Conservation (phyloP, 2,888 invertebrate species). For the Eueremaeus valkanovi region DNA sequence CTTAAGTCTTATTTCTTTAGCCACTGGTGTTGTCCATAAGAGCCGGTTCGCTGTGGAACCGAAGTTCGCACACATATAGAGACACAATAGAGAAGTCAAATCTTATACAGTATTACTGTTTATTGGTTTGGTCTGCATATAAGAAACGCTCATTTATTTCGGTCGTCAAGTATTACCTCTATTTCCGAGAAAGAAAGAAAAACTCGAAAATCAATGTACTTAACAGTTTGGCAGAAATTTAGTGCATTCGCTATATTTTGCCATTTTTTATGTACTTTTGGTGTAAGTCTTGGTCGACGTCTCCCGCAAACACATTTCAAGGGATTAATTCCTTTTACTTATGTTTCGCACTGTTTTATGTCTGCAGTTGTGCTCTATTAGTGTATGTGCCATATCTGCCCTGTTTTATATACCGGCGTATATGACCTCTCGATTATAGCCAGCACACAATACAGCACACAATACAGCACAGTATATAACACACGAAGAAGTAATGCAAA, state of each 20-base stretch:
- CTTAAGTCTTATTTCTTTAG: neutral
- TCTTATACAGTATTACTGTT: neutral
- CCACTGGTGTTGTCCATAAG: neutral
- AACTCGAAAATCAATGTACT: constrained; percentile 7
- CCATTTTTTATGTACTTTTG: neutral
- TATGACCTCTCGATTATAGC: neutral
- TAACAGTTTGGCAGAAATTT: neutral
- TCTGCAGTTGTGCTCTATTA: too few species aligned
- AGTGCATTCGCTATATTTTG: constrained; percentile 6
- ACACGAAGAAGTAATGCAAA: constrained; percentile 23
- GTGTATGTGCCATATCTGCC: neutral
- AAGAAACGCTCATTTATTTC: constrained; percentile 6
- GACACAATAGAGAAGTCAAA: neutral
- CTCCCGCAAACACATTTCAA: constrained; percentile 6
- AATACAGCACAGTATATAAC: constrained; percentile 7
- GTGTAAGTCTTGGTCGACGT: neutral
- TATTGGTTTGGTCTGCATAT: neutral
- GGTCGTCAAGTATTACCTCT: neutral
- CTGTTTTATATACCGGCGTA: neutral
- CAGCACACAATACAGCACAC: neutral
- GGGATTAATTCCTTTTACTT: constrained; percentile 30
- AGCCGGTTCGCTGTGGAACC: neutral
- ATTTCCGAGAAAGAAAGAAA: constrained; percentile 29
- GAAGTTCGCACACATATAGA: too few species aligned
- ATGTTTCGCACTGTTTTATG: neutral